Evolutionary conservation across 2,888 invertebrate species (phyloP).

Genomic region (Pyrrhosoma nymphula): DNA sequence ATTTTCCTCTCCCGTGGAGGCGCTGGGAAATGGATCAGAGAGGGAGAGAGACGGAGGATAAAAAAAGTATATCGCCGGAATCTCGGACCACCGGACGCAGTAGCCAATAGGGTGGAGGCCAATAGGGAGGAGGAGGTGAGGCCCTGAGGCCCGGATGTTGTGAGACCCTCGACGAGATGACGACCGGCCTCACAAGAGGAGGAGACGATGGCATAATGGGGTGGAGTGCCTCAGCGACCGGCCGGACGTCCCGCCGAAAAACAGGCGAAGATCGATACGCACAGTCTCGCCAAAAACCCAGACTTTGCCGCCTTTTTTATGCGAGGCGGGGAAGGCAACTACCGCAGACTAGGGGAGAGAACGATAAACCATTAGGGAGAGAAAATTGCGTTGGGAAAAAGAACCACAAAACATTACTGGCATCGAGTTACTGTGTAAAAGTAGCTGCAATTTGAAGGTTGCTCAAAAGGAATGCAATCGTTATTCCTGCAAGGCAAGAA

Average conservation of each 20-base stretch:
- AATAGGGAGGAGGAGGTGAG: background rate
- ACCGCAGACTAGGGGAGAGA: background rate
- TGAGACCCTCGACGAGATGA: background rate
- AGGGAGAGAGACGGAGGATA: too few species aligned
- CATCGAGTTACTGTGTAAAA: too few species aligned
- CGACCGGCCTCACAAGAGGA: background rate
- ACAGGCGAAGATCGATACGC: constrained; percentile 18
- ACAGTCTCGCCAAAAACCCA: background rate
- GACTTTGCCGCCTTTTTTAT: background rate
- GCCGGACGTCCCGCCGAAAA: background rate
- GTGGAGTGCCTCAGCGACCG: too few species aligned
- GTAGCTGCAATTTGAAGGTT: too few species aligned
- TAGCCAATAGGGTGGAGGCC: too few species aligned
- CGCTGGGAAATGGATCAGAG: too few species aligned
- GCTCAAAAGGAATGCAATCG: too few species aligned
- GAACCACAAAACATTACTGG: too few species aligned
- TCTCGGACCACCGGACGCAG: background rate
- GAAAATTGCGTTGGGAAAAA: background rate
- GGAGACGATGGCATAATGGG: background rate
- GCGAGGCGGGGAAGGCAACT: background rate
- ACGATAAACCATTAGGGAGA: background rate
- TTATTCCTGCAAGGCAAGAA: too few species aligned
- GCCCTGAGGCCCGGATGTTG: background rate
- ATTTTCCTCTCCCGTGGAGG: too few species aligned
- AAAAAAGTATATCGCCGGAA: too few species aligned